These are phyloP conservation scores for Rattus rattus DNA, from an alignment of 2,113 vertebrate species.

Conservation along the genomic window DNA sequence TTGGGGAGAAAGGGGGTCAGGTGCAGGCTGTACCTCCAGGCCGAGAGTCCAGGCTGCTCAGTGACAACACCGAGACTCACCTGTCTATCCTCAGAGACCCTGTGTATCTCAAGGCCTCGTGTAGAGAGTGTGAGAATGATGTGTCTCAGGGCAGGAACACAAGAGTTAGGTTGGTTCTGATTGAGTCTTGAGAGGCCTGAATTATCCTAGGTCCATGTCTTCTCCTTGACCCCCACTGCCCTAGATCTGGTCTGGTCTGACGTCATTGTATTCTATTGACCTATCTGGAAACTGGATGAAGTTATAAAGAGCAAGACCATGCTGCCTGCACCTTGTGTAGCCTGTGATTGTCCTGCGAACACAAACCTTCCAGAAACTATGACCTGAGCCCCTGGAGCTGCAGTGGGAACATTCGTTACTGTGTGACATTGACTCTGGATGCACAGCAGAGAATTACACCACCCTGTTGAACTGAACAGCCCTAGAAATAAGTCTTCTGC, in stretches of 20 bases:
- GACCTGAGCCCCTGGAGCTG: background rate
- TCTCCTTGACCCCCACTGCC: background rate
- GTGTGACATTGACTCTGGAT: background rate
- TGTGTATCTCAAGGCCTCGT: background rate
- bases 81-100: background rate
- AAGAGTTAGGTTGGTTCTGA: background rate
- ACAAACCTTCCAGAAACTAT: background rate
- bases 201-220: no score
- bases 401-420: background rate
- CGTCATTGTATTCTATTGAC: background rate
- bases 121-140: background rate
- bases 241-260: background rate
- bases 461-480: no score
- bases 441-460: rapidly evolving
- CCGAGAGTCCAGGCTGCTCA: background rate
- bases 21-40: background rate
- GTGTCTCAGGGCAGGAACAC: background rate
- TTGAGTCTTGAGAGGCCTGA: background rate
- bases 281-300: background rate
- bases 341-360: background rate
- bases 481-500: background rate
- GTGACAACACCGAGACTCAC: background rate
- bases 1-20: background rate
- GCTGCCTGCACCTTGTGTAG: rapidly evolving
- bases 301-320: background rate